A percentile compares a stretch with the other conserved stretches of the same genome.
Conservation (phyloP, 2,113 vertebrate species). For the Xiphorhynchus elegans region DNA sequence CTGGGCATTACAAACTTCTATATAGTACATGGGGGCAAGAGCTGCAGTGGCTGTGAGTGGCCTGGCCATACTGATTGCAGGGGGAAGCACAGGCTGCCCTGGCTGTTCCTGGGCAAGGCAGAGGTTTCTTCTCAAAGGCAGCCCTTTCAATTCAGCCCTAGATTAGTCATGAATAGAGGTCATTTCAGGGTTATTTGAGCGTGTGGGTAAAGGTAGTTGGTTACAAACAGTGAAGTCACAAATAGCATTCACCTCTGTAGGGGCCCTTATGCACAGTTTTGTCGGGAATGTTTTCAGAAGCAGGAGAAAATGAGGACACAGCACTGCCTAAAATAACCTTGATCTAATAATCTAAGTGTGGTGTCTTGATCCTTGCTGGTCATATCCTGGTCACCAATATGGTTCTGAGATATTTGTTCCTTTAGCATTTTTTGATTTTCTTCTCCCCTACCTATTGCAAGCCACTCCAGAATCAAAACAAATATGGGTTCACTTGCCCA, state of each 20-base stretch:
- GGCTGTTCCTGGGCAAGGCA: not conserved
- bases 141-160: not conserved
- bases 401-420: not conserved
- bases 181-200: not conserved
- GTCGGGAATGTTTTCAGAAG: not conserved
- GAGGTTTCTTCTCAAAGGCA: not conserved
- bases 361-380: not conserved
- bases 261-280: not conserved
- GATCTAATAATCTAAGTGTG: not conserved
- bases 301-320: slow-evolving; percentile 21
- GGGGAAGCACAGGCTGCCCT: not conserved
- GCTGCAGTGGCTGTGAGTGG: not conserved
- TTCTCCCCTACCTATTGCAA: not conserved
- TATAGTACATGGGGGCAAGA: not conserved
- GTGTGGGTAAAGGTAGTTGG: not conserved
- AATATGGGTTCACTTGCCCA: not conserved
- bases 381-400: not conserved
- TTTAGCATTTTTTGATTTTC: not conserved
- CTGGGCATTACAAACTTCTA: not conserved
- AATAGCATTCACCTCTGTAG: not conserved
- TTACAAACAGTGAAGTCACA: not conserved
- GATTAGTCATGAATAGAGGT: slow-evolving; percentile 11
- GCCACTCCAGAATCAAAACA: not conserved
- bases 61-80: not conserved
- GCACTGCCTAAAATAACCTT: not conserved